These are phyloP conservation scores for Mantis religiosa DNA, from an alignment of 2,888 invertebrate species.

Conservation along the genomic window DNA sequence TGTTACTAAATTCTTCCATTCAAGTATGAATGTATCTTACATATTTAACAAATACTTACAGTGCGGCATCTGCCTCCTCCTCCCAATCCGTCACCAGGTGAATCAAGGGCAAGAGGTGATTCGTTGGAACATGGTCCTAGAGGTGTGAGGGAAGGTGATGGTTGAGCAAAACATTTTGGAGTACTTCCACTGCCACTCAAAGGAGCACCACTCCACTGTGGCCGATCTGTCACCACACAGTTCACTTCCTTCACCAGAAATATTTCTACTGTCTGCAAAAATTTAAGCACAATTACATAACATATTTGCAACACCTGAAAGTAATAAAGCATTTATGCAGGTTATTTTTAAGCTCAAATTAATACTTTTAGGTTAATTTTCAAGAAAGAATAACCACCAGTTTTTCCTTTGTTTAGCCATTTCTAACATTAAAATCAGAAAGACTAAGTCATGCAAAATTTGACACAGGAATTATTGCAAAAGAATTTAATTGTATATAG, in stretches of 20 bases:
- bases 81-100: conserved; percentile 42
- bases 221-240: conserved; percentile 54
- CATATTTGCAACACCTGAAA: background rate
- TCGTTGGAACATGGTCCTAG: conserved; percentile 29
- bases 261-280: conserved; percentile 55
- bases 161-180: conserved; percentile 24
- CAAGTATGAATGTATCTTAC: no score
- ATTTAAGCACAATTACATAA: background rate
- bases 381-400: no score
- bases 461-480: no score
- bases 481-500: no score
- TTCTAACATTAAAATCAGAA: no score
- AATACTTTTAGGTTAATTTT: no score
- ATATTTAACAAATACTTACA: background rate
- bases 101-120: conserved; percentile 26
- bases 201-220: conserved; percentile 32
- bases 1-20: no score
- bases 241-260: conserved; percentile 59
- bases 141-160: conserved; percentile 31
- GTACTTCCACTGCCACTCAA: conserved; percentile 9
- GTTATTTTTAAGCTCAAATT: no score
- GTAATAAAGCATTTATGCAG: no score
- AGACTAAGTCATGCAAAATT: no score
- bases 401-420: no score
- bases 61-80: background rate